These are phyloP conservation scores for Eubasilissa splendida DNA, from an alignment of 2,888 invertebrate genomes.

Conservation along the genomic window DNA sequence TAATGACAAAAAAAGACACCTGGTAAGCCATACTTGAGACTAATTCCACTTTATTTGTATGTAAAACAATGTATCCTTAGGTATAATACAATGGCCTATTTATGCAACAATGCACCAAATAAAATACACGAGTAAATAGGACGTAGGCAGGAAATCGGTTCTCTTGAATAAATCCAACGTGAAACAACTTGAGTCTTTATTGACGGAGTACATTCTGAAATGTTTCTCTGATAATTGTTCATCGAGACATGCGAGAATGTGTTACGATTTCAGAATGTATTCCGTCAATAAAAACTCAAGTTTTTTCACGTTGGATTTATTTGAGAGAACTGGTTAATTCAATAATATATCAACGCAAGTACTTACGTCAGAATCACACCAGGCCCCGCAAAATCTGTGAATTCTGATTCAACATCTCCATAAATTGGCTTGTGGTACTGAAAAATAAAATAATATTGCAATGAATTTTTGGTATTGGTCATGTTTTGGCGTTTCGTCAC, in stretches of 20 bases:
- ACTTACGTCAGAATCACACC: slow-evolving; percentile 91
- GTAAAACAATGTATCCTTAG: not conserved
- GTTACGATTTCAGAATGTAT: too few relatives aligned
- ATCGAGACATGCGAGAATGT: too few relatives aligned
- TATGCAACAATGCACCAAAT: not conserved
- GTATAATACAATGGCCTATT: not conserved
- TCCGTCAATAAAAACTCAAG: too few relatives aligned
- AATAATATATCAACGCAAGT: not conserved
- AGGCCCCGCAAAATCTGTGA: slow-evolving; percentile 96
- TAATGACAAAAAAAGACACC: not conserved
- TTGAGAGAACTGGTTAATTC: not conserved
- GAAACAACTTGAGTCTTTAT: too few relatives aligned
- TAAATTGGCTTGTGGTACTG: slow-evolving; percentile 83
- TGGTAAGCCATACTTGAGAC: too few relatives aligned
- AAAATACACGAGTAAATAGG: not conserved
- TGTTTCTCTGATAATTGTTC: too few relatives aligned
- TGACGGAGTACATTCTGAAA: too few relatives aligned
- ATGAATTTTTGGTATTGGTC: not conserved
- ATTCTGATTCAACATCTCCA: slow-evolving; percentile 83
- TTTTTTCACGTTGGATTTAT: too few relatives aligned
- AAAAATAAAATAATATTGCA: not conserved
- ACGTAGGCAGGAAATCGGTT: not conserved
- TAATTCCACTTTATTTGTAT: too few relatives aligned
- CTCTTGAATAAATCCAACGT: too few relatives aligned
- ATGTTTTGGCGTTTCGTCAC: not conserved